A percentile compares a stretch with the other conserved stretches of the same genome.
Evolutionary conservation across 2,113 vertebrate species (phyloP).

Genomic region (Aegithalos caudatus): DNA sequence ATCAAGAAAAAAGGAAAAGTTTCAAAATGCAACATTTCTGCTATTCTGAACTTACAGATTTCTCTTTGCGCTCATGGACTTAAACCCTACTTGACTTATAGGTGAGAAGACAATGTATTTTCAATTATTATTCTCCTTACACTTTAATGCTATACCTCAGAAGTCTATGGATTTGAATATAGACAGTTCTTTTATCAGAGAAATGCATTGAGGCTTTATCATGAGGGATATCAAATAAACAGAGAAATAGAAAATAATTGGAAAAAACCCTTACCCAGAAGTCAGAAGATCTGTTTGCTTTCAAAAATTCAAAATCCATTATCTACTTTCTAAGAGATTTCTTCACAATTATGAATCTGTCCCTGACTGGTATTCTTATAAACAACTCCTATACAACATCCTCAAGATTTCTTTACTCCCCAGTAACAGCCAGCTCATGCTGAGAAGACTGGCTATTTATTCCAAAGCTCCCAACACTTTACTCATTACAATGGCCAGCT

Average conservation of each 20-base stretch:
- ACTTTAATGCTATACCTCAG: not conserved
- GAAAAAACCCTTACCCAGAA: not conserved
- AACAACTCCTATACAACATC: not conserved
- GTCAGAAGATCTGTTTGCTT: not conserved
- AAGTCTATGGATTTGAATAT: not conserved
- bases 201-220: not conserved
- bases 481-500: not conserved
- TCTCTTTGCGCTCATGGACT: not conserved
- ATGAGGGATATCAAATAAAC: not conserved
- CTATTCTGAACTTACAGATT: not conserved
- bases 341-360: not conserved
- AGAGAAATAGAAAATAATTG: not conserved
- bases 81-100: not conserved
- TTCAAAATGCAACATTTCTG: not conserved
- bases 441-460: not conserved
- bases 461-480: not conserved
- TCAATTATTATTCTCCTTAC: not conserved
- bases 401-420: not conserved
- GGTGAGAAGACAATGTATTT: not conserved
- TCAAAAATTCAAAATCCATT: not conserved
- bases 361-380: not conserved
- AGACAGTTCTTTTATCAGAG: not conserved
- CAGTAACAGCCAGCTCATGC: not conserved
- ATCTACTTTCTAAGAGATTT: not conserved
- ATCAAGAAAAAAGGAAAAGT: not conserved